A percentile compares a stretch with the other conserved stretches of the same genome.
phyloP scores from a whole-genome alignment of 2,888 invertebrate species.

The Thelaira solivaga region DNA sequence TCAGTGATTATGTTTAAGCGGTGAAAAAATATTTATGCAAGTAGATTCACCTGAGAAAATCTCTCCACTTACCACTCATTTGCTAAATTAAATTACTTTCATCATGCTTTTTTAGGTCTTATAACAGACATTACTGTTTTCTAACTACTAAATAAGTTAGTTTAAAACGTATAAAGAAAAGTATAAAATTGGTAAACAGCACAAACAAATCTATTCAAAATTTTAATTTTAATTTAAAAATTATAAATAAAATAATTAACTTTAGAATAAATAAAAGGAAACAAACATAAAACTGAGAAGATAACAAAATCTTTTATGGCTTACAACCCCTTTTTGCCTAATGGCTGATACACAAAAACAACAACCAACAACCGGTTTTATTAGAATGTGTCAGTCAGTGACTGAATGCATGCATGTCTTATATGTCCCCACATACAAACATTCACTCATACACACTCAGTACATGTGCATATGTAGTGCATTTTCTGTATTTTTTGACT shows the following conservation, averaged over 20 bases:
- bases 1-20: no score
- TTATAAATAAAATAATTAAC: neutral
- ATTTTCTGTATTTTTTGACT: neutral
- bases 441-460: neutral
- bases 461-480: neutral
- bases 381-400: slow-evolving; percentile 40
- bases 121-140: no score
- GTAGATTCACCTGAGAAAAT: no score
- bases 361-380: slow-evolving; percentile 51
- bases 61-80: no score
- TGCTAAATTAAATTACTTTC: no score
- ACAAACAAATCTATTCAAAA: no score
- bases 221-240: neutral
- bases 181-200: no score
- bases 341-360: neutral
- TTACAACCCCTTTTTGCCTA: slow-evolving; percentile 27
- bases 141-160: no score
- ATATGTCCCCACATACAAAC: neutral
- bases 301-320: slow-evolving; percentile 4
- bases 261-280: slow-evolving; percentile 8
- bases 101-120: no score
- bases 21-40: no score
- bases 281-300: no score
- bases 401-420: slow-evolving; percentile 17
- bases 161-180: no score